Evolutionary conservation across 2,797 vertebrate genomes (phyloP).

Genomic region (Pangasius djambal): DNA sequence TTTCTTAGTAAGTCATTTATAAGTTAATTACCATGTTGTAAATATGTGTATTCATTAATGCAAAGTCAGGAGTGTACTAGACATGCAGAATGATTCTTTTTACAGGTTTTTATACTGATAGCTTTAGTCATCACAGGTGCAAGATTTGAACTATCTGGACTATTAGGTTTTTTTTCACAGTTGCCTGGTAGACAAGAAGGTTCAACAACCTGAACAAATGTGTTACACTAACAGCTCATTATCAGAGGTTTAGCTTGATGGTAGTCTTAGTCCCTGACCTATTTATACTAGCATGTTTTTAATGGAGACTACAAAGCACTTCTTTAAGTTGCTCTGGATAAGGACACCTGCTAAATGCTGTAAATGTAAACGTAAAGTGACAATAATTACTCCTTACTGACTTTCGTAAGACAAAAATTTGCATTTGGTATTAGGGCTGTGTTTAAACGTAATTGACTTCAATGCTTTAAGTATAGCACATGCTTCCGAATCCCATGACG

Average conservation of each 20-base stretch:
- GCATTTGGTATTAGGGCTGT: neutral
- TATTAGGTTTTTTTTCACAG: neutral
- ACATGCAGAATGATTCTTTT: neutral
- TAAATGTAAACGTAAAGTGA: neutral
- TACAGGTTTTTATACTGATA: neutral
- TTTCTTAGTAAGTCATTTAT: neutral
- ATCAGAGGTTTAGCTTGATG: neutral
- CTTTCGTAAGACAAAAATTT: neutral
- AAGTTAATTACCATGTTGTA: neutral
- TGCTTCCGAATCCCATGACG: neutral
- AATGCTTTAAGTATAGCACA: neutral
- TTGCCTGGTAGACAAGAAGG: neutral
- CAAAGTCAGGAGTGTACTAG: neutral
- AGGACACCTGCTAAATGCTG: neutral
- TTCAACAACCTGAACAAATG: neutral
- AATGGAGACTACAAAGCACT: neutral
- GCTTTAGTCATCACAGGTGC: neutral
- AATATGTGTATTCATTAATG: neutral
- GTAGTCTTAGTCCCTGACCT: neutral
- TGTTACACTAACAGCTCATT: neutral
- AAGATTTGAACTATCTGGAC: neutral
- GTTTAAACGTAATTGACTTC: neutral
- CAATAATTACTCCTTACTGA: neutral
- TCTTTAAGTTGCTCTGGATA: neutral
- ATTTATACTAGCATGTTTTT: neutral